phyloP scores from a whole-genome alignment of 1,140 invertebrate genomes.

The Aphis craccivora region DNA sequence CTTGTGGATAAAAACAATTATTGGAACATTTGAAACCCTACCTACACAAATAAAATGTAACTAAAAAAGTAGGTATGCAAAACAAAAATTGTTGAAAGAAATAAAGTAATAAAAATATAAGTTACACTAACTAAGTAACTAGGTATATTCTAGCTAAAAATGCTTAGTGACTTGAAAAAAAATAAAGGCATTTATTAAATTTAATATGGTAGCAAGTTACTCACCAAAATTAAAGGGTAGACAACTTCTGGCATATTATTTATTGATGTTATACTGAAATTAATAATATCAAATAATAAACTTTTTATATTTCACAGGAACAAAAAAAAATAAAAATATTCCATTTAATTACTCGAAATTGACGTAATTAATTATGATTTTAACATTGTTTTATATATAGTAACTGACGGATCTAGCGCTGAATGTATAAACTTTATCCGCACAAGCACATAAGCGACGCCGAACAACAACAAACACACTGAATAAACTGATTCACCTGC shows the following conservation, averaged over 20 bases:
- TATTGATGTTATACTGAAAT: not conserved
- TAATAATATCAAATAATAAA: not conserved
- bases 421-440: not conserved
- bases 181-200: not conserved
- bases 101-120: not conserved
- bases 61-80: not conserved
- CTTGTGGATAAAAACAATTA: not conserved
- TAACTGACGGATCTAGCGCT: not conserved
- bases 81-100: not conserved
- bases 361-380: not conserved
- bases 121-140: not conserved
- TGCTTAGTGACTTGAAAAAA: not conserved
- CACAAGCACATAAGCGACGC: not conserved
- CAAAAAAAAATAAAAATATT: not conserved
- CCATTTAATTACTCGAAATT: not conserved
- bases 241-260: not conserved
- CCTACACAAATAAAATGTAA: not conserved
- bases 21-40: not conserved
- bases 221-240: not conserved
- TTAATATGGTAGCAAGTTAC: not conserved
- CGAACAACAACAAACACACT: not conserved
- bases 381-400: not conserved
- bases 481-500: constrained; percentile 14
- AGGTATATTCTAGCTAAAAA: not conserved
- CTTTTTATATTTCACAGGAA: not conserved